phyloP scores from a whole-genome alignment of 2,888 invertebrate species.

The Erebia ligea region DNA sequence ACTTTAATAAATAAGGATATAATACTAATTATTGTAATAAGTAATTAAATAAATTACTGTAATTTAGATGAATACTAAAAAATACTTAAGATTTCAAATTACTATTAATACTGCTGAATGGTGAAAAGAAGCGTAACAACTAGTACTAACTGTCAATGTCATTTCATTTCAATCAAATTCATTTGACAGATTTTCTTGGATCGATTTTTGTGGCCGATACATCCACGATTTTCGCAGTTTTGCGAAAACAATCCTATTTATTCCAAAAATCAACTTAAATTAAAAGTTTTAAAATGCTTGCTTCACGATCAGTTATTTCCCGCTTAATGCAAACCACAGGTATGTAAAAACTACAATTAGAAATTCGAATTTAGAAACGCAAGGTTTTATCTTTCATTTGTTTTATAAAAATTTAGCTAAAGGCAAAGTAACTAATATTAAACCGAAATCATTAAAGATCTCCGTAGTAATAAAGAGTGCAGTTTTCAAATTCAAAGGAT shows the following conservation, averaged over 20 bases:
- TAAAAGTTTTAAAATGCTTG: constrained; percentile 56
- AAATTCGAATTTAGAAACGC: constrained; percentile 1
- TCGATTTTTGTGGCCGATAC: constrained; percentile 6
- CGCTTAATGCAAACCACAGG: constrained; percentile 70
- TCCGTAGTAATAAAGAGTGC: too few relatives aligned
- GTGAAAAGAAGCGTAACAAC: not conserved
- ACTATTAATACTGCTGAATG: too few relatives aligned
- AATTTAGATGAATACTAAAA: too few relatives aligned
- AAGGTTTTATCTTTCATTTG: not conserved
- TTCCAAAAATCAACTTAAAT: not conserved
- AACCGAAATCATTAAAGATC: too few relatives aligned
- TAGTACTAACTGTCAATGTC: not conserved
- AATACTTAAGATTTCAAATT: too few relatives aligned
- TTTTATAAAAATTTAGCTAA: not conserved
- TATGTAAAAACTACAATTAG: constrained; percentile 39
- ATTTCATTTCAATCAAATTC: not conserved
- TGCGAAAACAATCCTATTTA: not conserved
- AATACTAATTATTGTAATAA: too few relatives aligned
- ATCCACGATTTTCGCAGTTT: not conserved
- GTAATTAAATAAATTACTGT: too few relatives aligned
- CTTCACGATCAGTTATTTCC: constrained; percentile 62
- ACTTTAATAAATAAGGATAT: too few relatives aligned
- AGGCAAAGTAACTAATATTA: too few relatives aligned
- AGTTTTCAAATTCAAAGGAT: not conserved
- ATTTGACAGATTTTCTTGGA: not conserved